Evolutionary conservation across 2,113 vertebrate genomes (phyloP).

Genomic region (Anhinga rufa): DNA sequence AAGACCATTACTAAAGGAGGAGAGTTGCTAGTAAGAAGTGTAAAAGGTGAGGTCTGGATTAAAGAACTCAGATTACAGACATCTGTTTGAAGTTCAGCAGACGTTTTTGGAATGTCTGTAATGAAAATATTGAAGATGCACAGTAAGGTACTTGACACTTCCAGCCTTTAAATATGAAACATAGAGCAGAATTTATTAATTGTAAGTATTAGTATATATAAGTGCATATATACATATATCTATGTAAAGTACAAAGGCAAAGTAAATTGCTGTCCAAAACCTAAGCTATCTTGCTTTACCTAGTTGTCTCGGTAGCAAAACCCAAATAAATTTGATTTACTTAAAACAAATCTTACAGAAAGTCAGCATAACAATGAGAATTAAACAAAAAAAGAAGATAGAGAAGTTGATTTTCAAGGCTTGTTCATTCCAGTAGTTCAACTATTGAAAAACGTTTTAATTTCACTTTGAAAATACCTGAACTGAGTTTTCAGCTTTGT

Average conservation of each 20-base stretch:
- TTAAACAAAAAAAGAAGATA: not conserved
- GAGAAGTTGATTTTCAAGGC: not conserved
- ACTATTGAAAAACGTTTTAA: not conserved
- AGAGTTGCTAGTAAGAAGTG: not conserved
- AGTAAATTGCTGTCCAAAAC: not conserved
- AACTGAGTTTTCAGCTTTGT: not conserved
- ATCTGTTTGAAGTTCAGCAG: not conserved
- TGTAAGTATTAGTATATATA: not conserved
- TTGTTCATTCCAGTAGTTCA: not conserved
- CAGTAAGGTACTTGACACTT: rapidly evolving
- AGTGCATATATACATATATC: no score
- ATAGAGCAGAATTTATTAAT: not conserved
- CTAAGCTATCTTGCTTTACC: not conserved
- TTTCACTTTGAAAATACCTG: not conserved
- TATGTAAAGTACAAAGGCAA: not conserved
- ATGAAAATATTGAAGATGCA: not conserved
- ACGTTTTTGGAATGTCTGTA: not conserved
- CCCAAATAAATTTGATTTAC: not conserved
- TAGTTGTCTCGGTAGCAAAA: not conserved
- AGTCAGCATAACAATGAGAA: not conserved
- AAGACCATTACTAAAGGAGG: not conserved
- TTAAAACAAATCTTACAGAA: not conserved
- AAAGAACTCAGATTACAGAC: no score
- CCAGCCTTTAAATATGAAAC: not conserved
- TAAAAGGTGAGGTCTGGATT: not conserved